A percentile compares a stretch with the other conserved stretches of the same genome.
Conservation (phyloP, 2,797 vertebrate species). For the Lepus oiostolus region DNA sequence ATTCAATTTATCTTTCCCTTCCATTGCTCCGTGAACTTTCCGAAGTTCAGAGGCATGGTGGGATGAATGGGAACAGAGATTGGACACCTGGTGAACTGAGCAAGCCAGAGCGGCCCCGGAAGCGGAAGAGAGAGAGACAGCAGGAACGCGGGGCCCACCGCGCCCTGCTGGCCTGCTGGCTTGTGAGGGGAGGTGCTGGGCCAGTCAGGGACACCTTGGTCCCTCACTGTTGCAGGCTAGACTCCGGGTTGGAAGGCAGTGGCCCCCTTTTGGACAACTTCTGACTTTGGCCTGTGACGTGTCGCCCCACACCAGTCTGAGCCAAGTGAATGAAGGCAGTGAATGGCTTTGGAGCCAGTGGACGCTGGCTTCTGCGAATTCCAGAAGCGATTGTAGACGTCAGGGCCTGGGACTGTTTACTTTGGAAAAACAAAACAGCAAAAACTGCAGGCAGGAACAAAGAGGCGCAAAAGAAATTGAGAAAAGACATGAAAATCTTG, state of each 20-base stretch:
- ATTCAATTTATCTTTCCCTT: too few relatives aligned
- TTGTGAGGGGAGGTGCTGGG: neutral
- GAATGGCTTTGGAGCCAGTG: neutral
- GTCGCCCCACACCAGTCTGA: neutral
- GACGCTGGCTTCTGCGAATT: neutral
- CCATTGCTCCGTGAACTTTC: neutral
- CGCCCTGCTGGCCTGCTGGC: neutral
- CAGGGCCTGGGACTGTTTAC: neutral
- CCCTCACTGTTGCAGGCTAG: neutral
- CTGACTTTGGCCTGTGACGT: neutral
- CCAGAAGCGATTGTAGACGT: conserved; percentile 6
- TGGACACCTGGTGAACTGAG: neutral
- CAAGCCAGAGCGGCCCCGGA: neutral
- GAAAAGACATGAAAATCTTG: neutral
- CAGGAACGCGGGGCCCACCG: too few relatives aligned
- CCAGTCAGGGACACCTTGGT: neutral
- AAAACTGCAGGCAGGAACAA: conserved; percentile 3
- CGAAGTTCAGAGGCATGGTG: neutral
- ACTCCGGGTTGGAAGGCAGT: neutral
- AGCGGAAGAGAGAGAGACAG: neutral
- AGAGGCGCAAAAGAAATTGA: neutral
- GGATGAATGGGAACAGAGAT: neutral
- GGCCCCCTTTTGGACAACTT: neutral
- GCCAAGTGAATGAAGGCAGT: neutral
- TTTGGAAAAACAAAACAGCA: neutral